A percentile compares a stretch with the other conserved stretches of the same genome.
phyloP scores from a whole-genome alignment of 2,797 vertebrate genomes.

The Macroramphosus scolopax region DNA sequence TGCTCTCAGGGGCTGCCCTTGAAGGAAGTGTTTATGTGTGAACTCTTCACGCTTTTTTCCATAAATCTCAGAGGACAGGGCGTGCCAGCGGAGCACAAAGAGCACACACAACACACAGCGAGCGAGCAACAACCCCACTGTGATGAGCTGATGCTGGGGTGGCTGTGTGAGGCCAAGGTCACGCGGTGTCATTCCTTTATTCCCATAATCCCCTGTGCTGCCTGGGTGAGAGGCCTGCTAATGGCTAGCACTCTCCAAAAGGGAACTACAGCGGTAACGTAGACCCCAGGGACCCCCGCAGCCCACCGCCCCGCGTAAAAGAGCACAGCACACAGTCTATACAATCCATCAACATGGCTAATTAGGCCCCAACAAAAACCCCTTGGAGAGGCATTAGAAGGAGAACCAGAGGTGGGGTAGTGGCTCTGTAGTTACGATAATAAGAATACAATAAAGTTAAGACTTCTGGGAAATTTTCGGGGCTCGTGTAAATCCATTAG shows the following conservation, averaged over 20 bases:
- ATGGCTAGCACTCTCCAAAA: conserved; percentile 69
- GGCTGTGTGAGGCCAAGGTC: conserved; percentile 68
- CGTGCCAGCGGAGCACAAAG: neutral
- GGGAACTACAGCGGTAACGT: conserved; percentile 60
- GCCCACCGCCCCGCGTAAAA: conserved; percentile 56
- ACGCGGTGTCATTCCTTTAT: conserved; percentile 66
- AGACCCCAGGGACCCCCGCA: conserved; percentile 57
- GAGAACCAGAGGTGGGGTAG: conserved; percentile 33
- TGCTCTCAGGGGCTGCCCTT: conserved; percentile 43
- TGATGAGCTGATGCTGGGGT: conserved; percentile 45
- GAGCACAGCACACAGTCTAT: conserved; percentile 64
- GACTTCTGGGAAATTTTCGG: conserved; percentile 34
- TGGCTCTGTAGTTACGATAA: conserved; percentile 27
- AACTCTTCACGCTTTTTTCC: conserved; percentile 32
- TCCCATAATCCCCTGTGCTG: conserved; percentile 70
- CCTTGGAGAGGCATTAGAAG: conserved; percentile 59
- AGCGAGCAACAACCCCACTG: conserved; percentile 16
- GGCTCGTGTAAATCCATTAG: conserved; percentile 40
- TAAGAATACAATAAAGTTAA: conserved; percentile 47
- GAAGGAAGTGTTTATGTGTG: conserved; percentile 68
- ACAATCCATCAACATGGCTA: conserved; percentile 75
- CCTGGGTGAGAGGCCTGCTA: conserved; percentile 71
- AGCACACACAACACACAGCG: conserved; percentile 12
- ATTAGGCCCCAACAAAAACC: conserved; percentile 66
- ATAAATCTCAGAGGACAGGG: conserved; percentile 35